Evolutionary conservation across 2,888 invertebrate genomes (phyloP).

Genomic region (Andrena camellia): DNA sequence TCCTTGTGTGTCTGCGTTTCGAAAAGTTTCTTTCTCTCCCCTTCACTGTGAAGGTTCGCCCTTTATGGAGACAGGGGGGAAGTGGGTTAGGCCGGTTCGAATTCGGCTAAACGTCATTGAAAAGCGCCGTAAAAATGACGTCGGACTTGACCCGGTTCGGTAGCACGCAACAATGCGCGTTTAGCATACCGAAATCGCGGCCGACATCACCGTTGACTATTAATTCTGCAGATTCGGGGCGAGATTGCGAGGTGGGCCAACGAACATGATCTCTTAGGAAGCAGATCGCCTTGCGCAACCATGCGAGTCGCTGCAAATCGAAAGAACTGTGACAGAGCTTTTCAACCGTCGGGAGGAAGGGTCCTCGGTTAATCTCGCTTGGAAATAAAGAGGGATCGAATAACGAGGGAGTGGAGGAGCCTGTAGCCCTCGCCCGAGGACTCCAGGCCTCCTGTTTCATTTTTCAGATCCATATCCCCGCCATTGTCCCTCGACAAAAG

Average conservation of each 20-base stretch:
- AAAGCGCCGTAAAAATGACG: constrained; percentile 56
- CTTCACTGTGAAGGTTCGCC: not conserved
- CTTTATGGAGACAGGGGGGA: not conserved
- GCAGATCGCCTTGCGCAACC: not conserved
- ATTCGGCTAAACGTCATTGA: constrained; percentile 53
- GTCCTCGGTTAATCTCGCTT: not conserved
- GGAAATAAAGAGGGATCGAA: constrained; percentile 9
- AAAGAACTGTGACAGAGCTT: not conserved
- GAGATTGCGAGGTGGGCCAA: constrained; percentile 18
- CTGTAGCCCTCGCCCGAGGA: constrained; percentile 8
- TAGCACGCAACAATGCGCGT: constrained; percentile 53
- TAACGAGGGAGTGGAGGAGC: not conserved
- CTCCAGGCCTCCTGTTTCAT: constrained; percentile 12
- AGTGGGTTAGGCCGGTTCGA: constrained; percentile 28
- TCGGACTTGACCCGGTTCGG: constrained; percentile 69
- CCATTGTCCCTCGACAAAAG: constrained; percentile 53
- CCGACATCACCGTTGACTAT: constrained; percentile 26
- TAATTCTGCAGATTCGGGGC: constrained; percentile 28
- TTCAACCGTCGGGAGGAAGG: not conserved
- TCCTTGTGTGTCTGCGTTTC: too few relatives aligned
- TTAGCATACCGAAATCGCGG: constrained; percentile 53
- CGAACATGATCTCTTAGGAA: not conserved
- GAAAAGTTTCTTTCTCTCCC: not conserved
- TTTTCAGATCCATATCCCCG: constrained; percentile 23
- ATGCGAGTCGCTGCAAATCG: too few relatives aligned